Evolutionary conservation across 1,140 invertebrate genomes (phyloP).

Genomic region (Atta colombica): DNA sequence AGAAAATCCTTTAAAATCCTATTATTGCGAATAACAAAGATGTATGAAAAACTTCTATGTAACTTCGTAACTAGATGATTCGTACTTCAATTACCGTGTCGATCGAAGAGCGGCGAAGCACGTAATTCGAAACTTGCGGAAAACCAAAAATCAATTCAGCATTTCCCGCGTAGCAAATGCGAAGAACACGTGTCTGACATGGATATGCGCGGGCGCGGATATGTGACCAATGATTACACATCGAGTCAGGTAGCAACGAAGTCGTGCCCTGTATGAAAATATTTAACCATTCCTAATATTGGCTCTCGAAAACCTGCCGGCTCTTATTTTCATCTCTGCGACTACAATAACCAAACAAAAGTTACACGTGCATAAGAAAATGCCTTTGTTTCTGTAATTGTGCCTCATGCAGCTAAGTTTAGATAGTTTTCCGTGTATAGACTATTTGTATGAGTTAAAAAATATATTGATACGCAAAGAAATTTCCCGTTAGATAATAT

Average conservation of each 20-base stretch:
- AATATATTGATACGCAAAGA: not conserved
- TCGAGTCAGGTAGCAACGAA: slow-evolving; percentile 34
- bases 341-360: slow-evolving; percentile 41
- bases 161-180: slow-evolving; percentile 19
- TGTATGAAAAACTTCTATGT: not conserved
- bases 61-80: not conserved
- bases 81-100: not conserved
- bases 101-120: not conserved
- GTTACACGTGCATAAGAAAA: slow-evolving; percentile 34
- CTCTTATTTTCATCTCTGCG: slow-evolving; percentile 57
- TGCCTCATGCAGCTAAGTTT: slow-evolving; percentile 19
- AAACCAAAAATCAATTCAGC: slow-evolving; percentile 46
- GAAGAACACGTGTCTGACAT: slow-evolving; percentile 21
- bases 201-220: not conserved
- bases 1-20: not conserved
- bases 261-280: slow-evolving; percentile 63
- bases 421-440: slow-evolving; percentile 11
- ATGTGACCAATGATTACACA: slow-evolving; percentile 46
- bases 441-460: not conserved
- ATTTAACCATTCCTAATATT: slow-evolving; percentile 66
- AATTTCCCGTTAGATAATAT: not conserved
- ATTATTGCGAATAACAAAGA: not conserved
- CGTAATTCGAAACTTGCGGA: slow-evolving; percentile 30
- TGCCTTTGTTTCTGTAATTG: slow-evolving; percentile 7
- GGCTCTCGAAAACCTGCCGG: slow-evolving; percentile 19